These are phyloP conservation scores for Megaleporinus macrocephalus DNA, from an alignment of 2,113 vertebrate species.

Conservation along the genomic window DNA sequence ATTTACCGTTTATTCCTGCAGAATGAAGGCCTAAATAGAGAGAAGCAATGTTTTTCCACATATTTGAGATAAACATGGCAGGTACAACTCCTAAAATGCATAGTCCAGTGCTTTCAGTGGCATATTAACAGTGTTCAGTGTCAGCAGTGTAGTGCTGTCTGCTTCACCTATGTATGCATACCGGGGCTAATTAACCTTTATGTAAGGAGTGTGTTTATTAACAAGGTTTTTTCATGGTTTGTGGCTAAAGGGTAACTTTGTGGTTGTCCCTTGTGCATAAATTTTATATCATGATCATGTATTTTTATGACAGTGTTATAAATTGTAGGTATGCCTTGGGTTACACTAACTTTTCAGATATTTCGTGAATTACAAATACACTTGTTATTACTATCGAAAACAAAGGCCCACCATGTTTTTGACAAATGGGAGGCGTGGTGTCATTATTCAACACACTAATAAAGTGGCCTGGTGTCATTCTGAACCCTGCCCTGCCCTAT, in stretches of 20 bases:
- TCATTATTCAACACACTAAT: too few species aligned
- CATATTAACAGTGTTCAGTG: not conserved
- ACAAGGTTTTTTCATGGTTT: not conserved
- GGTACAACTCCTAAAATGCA: not conserved
- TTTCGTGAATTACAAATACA: not conserved
- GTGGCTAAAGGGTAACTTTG: not conserved
- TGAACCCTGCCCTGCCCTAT: too few species aligned
- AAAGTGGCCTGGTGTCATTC: too few species aligned
- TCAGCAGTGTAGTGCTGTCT: not conserved
- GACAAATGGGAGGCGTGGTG: too few species aligned
- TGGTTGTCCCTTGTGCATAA: not conserved
- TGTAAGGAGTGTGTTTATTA: not conserved
- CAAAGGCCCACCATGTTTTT: too few species aligned
- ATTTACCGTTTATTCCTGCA: too few species aligned
- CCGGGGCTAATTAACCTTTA: slow-evolving; percentile 11
- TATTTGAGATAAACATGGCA: not conserved
- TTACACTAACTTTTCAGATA: not conserved
- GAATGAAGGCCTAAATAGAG: too few species aligned
- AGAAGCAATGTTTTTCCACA: not conserved
- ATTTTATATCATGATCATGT: not conserved
- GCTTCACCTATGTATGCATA: not conserved
- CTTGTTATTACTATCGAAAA: too few species aligned
- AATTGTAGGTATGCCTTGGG: not conserved
- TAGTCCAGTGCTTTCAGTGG: not conserved
- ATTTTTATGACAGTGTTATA: slow-evolving; percentile 2